phyloP scores from a whole-genome alignment of 37 sponge, comb jelly and placozoan species.

The Halisarca cf. caerulea region DNA sequence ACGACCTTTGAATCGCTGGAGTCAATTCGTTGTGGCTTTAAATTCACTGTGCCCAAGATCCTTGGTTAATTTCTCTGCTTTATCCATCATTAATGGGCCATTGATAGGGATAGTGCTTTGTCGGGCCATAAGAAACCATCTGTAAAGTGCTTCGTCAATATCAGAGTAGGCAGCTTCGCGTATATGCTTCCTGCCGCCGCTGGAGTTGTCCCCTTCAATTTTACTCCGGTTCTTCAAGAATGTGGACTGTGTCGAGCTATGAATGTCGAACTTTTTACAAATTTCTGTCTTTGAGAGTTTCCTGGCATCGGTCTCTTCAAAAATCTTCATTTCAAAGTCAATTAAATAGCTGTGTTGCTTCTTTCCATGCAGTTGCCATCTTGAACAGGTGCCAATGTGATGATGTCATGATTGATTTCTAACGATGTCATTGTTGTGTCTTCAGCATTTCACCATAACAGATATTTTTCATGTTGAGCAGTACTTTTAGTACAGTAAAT shows the following conservation, averaged over 20 bases:
- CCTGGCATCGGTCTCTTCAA: not conserved
- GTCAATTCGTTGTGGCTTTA: constrained; percentile 3
- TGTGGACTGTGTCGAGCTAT: not conserved
- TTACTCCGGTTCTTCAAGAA: not conserved
- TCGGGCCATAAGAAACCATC: not conserved
- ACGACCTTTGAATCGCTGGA: not conserved
- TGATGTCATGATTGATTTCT: no score
- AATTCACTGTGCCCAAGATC: not conserved
- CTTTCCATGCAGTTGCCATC: constrained; percentile 10
- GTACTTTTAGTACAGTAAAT: no score
- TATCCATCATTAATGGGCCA: not conserved
- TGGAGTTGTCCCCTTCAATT: not conserved
- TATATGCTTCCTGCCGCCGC: not conserved
- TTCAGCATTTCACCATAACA: no score
- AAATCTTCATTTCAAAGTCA: not conserved
- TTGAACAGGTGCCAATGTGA: constrained; percentile 4
- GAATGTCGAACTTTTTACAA: constrained; percentile 16
- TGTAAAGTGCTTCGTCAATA: not conserved
- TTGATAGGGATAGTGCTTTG: constrained; percentile 4
- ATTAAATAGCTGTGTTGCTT: constrained; percentile 7
- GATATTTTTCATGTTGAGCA: no score
- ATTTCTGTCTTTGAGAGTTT: constrained; percentile 4
- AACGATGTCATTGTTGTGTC: no score
- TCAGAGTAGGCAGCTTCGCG: not conserved
- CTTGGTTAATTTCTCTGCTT: not conserved